Evolutionary conservation across 2,797 vertebrate species (phyloP), one percentile per base, ranked within the genome.

Genomic region (Knipowitschia caucasica): DNA sequence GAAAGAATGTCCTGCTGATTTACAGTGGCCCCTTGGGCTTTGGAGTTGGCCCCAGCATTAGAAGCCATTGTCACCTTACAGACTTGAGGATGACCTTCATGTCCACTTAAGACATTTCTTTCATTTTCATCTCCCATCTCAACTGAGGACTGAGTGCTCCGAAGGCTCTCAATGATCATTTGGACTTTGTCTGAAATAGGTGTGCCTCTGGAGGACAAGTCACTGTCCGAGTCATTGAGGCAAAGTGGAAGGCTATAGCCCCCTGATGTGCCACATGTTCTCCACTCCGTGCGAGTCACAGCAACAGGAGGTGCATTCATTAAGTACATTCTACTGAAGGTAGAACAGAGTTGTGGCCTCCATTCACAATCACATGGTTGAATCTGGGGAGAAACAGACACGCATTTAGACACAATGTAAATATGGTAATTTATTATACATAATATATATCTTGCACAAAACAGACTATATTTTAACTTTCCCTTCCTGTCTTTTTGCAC

Each of bases 291-390:
- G 83, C 90, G 93, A 73, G 95, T 92, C 83, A 90, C 90, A 85
- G 92, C 90, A 75, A 94, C 85, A 88, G 94, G 94, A 76, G 93
- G 89, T 62, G 90, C 88, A 55, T 95, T 95, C 93, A 96, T 94
- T 87, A 99, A 92, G 88, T 96, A 98, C 97, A 99, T 99, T 92
- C 92, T 95, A 93, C 88, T 91, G 73, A 86, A 57, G 56, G 60
- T 50, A 59, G 70, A 59, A 67, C 71, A 75, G 75, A 71, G 69
- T 38, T n/a, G 66, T 62, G 75, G 80, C 67, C 76, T 70, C 82
- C 71, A 67, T 53, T 14, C 7, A 64, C 56, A 35, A 54, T 90
- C 87, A 92, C 89, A 93, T 92, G 73, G 31, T 84, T 77, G 46
- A 58, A 62, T 54, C 95, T 97, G 35, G 14, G 57, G 56, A 69